Base-by-base conservation (phyloP, 2,888 invertebrate species). In the Meganola albula region DNA sequence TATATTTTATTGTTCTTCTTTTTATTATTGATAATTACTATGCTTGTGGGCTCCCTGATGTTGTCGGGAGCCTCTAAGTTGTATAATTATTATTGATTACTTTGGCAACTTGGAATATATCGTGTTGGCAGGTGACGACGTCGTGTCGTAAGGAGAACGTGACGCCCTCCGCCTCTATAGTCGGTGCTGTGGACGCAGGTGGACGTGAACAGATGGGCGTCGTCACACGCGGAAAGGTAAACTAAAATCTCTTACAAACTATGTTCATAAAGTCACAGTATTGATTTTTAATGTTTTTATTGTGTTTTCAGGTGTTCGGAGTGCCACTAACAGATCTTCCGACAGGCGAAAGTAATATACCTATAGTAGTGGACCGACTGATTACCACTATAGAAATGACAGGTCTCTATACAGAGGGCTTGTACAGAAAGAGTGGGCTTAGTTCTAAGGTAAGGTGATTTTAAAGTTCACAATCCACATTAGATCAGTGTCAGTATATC, bases 361-460 rank as follows among this genome's bases (percentile, higher is more conserved):
- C 98, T 0, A 76, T 91, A n/a, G 92, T 97, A 5, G 91, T 97
- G 20, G 97, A 97, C 68, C 88, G 93, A 44, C 87, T 98, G 27
- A 92, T 98, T 50, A 93, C 93, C 18, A 93, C 93, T 16, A 95
- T 98, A 56, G 98, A 98, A 80, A 90, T 96, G 87, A 91, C 93
- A 48, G 97, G 97, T 5, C 85, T 98, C 24, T 97, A 96, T 73
- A 94, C 94, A 0, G 97, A 97, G 65, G 98, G 98, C 1, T 88
- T 98, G 40, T 98, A 98, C 72, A 88, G 98, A 27, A 98, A 98
- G 70, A 94, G 95, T 48, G 97, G 94, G 11, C 93, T 94, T 24
- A 93, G 92, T 78, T 93, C 93, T 4, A 93, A 93, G 83, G 87
- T 87, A 50, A 49, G 36, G 27, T 23, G 10, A n/a, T n/a, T n/a